Percentiles rank a stretch among this genome's conserved stretches.
Conservation (phyloP, 2,113 vertebrate genomes). For the Tupaia chinensis region DNA sequence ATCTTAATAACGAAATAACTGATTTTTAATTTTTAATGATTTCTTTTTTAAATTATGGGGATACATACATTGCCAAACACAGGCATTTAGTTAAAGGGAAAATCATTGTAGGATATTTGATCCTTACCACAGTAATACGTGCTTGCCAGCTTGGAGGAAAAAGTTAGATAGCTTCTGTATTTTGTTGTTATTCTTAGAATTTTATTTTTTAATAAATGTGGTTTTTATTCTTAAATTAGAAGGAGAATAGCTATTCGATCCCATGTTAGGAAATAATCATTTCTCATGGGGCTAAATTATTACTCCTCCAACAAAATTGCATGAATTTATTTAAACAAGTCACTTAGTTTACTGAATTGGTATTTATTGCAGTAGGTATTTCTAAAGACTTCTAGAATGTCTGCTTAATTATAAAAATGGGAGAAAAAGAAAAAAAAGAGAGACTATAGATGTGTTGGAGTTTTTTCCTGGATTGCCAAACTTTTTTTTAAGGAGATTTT, state of each 20-base stretch:
- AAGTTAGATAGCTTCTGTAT: not conserved
- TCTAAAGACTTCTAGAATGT: not conserved
- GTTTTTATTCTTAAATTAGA: conserved; percentile 30
- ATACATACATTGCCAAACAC: not conserved
- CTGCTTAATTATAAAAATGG: not conserved
- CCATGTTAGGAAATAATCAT: not conserved
- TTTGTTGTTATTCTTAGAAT: not conserved
- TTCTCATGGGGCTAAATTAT: not conserved
- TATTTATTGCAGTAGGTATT: not conserved
- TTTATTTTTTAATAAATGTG: not conserved
- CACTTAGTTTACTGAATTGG: not conserved
- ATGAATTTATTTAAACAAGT: not conserved
- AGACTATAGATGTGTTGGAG: not conserved
- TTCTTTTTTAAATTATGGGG: not conserved
- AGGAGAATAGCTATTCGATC: not conserved
- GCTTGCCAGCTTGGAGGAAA: not conserved
- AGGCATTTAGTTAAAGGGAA: not conserved
- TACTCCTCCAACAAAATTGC: not conserved
- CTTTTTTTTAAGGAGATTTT: not conserved
- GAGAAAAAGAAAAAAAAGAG: not conserved
- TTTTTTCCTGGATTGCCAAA: not conserved
- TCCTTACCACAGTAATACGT: not conserved
- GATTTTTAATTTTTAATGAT: not conserved
- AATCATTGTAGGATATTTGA: not conserved
- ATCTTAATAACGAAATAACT: not conserved